Conservation (phyloP, 2,113 vertebrate genomes). For the Chelonoidis abingdonii region DNA sequence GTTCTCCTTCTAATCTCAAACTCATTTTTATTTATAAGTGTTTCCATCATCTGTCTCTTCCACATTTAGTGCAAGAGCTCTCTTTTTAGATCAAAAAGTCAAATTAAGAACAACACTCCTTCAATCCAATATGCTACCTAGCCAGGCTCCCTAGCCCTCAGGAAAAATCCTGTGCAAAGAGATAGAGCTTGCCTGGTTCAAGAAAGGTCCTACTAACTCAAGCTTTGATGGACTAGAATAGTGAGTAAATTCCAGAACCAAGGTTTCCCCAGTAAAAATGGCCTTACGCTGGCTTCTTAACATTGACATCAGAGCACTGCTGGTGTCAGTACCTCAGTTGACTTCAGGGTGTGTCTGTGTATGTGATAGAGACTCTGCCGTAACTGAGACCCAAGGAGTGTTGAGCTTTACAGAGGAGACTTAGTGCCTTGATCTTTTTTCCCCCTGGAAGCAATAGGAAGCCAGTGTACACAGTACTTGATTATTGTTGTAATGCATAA, state of each 20-base stretch:
- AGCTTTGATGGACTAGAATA: neutral
- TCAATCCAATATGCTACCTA: neutral
- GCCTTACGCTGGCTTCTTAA: neutral
- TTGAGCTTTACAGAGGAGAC: neutral
- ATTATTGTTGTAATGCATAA: neutral
- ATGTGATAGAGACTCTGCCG: neutral
- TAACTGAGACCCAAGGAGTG: neutral
- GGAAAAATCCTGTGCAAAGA: neutral
- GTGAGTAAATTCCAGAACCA: neutral
- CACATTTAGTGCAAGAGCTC: neutral
- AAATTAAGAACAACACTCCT: neutral
- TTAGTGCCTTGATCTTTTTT: neutral
- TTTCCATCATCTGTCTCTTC: neutral
- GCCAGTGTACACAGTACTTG: neutral
- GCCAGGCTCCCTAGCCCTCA: neutral
- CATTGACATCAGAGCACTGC: neutral
- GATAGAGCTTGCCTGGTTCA: neutral
- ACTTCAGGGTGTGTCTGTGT: neutral
- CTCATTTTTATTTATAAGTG: neutral
- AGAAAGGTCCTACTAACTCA: neutral
- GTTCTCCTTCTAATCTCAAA: neutral
- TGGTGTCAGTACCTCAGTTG: neutral
- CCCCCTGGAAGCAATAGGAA: neutral
- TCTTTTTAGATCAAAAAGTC: neutral
- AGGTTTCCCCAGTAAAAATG: neutral